Evolutionary conservation across 1,140 invertebrate species (phyloP).

Genomic region (Pristionchus pacificus): DNA sequence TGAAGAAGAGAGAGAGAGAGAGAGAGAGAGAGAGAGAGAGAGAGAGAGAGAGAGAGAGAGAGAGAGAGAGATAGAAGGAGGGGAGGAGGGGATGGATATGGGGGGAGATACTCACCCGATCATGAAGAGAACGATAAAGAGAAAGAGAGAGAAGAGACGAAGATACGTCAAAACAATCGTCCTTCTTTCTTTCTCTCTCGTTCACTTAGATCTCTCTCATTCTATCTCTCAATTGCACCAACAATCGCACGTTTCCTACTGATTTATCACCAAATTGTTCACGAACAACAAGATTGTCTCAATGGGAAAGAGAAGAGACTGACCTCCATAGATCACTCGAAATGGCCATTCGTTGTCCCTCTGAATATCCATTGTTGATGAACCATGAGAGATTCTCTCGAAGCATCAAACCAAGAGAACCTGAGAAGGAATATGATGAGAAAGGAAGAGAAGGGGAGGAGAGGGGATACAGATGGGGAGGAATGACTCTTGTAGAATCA

Average conservation of each 20-base stretch:
- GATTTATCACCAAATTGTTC: not conserved
- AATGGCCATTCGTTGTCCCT: constrained; percentile 42
- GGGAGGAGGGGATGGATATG: not conserved
- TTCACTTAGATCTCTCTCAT: not conserved
- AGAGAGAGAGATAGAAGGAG: not conserved
- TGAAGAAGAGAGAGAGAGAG: not conserved
- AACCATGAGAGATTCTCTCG: constrained; percentile 34
- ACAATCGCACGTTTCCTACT: not conserved
- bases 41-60: not conserved
- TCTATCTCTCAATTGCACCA: not conserved
- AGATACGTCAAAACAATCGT: too few species aligned
- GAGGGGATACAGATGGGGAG: constrained; percentile 1
- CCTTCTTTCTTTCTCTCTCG: too few species aligned
- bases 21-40: not conserved
- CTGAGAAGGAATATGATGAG: constrained; percentile 8
- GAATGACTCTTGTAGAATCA: constrained; percentile 1
- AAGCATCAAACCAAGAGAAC: constrained; percentile 25
- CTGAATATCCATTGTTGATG: constrained; percentile 41
- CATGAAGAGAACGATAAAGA: too few species aligned
- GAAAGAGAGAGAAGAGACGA: too few species aligned
- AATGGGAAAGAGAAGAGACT: too few species aligned
- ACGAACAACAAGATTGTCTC: too few species aligned
- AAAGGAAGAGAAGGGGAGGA: not conserved
- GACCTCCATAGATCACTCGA: constrained; percentile 44
- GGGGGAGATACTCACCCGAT: too few species aligned